Evolutionary conservation across 2,113 vertebrate genomes (phyloP).

Genomic region (Ceyx cyanopectus): DNA sequence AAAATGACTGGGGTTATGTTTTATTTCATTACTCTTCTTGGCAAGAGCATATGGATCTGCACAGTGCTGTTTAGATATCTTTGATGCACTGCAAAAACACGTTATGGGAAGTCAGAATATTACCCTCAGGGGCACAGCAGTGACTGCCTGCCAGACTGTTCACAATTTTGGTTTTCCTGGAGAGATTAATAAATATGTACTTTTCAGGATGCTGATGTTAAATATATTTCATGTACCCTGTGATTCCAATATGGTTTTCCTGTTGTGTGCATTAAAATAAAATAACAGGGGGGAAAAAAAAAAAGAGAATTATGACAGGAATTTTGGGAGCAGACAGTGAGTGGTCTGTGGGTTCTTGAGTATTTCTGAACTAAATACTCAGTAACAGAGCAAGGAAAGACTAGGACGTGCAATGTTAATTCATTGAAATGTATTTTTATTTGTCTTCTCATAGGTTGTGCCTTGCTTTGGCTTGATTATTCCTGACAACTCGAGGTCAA

Average conservation of each 20-base stretch:
- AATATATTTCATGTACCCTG: conserved; percentile 19
- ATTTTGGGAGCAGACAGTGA: background rate
- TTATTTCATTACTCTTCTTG: conserved; percentile 6
- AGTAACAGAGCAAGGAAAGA: background rate
- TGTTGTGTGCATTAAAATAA: conserved; percentile 2
- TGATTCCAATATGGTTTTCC: background rate
- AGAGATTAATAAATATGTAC: conserved; percentile 10
- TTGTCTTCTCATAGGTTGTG: background rate
- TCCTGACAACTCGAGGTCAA: background rate
- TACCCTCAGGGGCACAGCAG: background rate
- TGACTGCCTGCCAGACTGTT: background rate
- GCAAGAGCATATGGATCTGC: background rate
- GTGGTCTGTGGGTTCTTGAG: conserved; percentile 1
- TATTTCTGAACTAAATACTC: conserved; percentile 35
- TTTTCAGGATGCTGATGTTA: conserved; percentile 19
- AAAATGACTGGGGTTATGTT: background rate
- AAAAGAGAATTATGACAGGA: background rate
- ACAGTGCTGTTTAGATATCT: background rate
- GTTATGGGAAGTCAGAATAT: background rate
- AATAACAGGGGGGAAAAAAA: background rate
- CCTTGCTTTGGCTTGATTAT: conserved; percentile 19
- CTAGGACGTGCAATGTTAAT: background rate
- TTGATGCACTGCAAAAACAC: background rate
- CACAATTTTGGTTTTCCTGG: background rate
- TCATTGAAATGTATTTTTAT: background rate